Percentiles rank a stretch among this genome's conserved stretches.
Evolutionary conservation across 2,797 vertebrate genomes (phyloP).

Genomic region (Tragelaphus eurycerus): DNA sequence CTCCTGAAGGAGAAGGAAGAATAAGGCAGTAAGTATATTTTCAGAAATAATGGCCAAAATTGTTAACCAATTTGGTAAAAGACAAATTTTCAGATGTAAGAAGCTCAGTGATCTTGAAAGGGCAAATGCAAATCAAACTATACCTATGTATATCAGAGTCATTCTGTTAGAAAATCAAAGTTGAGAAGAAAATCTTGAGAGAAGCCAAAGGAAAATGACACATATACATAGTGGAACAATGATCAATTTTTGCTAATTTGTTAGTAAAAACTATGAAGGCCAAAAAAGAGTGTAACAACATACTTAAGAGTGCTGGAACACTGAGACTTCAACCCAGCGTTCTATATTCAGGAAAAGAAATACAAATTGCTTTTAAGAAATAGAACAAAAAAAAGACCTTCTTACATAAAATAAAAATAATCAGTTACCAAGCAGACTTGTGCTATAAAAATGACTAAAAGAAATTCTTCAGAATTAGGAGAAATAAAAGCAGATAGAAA

Average conservation of each 20-base stretch:
- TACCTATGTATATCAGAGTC: no score
- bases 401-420: background rate
- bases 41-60: background rate
- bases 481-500: background rate
- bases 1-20: background rate
- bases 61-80: background rate
- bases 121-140: background rate
- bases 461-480: background rate
- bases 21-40: background rate
- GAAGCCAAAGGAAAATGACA: background rate
- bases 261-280: background rate
- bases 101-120: background rate
- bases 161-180: background rate
- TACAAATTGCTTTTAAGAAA: background rate
- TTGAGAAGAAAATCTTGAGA: background rate
- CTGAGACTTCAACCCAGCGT: background rate
- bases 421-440: background rate
- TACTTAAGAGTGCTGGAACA: background rate
- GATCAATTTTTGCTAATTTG: background rate
- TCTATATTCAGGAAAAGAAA: background rate
- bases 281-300: background rate
- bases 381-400: background rate
- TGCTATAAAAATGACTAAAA: background rate
- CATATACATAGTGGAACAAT: background rate
- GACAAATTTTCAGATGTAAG: background rate